Percentiles rank a stretch among this genome's conserved stretches.
These are phyloP conservation scores for Anguilla marmorata DNA, from an alignment of 2,797 vertebrate species.

Conservation along the genomic window DNA sequence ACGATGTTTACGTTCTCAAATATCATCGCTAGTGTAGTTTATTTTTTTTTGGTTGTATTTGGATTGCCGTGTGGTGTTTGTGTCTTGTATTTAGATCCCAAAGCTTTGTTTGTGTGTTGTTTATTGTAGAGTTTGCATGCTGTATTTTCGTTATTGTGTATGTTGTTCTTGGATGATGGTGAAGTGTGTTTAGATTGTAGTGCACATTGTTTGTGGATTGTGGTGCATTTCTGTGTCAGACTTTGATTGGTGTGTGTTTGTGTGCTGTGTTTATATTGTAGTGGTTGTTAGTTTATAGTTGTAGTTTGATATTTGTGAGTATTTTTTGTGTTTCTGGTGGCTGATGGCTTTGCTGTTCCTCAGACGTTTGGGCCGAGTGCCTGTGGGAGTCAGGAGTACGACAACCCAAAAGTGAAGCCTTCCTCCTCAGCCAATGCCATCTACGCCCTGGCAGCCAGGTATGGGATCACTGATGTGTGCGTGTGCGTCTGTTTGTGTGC, in stretches of 20 bases:
- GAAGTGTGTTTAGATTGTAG: no score
- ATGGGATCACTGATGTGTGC: background rate
- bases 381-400: constrained; percentile 73
- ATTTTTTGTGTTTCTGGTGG: background rate
- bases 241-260: background rate
- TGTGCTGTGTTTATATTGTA: background rate
- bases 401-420: constrained; percentile 91
- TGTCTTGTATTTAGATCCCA: background rate
- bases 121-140: no score
- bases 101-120: background rate
- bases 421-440: constrained; percentile 91
- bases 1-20: background rate
- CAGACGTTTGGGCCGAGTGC: constrained; percentile 76
- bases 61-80: background rate
- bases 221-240: no score
- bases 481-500: background rate
- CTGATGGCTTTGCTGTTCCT: constrained; percentile 45
- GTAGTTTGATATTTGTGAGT: background rate
- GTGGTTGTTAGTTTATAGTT: background rate
- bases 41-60: background rate
- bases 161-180: no score
- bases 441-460: constrained; percentile 89
- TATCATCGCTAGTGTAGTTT: background rate
- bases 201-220: no score
- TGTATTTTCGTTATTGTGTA: background rate